These are phyloP conservation scores for Acyrthosiphon pisum DNA, from an alignment of 1,140 invertebrate species.

Conservation along the genomic window DNA sequence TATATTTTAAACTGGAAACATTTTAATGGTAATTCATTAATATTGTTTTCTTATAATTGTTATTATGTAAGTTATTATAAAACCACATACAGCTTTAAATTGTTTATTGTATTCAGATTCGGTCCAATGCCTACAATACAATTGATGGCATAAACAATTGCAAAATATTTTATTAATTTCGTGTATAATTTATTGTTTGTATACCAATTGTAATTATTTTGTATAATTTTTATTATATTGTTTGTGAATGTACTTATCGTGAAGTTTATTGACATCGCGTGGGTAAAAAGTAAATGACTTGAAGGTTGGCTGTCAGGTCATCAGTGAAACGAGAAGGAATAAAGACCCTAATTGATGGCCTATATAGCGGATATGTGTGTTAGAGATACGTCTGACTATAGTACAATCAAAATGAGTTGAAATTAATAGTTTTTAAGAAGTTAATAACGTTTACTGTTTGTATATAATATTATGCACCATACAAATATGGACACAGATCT, in stretches of 20 bases:
- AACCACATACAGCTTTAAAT: background rate
- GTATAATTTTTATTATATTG: no score
- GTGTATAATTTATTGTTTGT: background rate
- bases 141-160: background rate
- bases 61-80: background rate
- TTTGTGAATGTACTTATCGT: background rate
- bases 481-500: no score
- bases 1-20: background rate
- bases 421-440: background rate
- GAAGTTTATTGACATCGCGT: background rate
- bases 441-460: no score
- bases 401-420: background rate
- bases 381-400: background rate
- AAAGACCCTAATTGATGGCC: background rate
- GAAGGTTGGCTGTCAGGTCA: background rate
- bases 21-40: background rate
- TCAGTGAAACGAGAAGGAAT: background rate
- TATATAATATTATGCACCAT: no score
- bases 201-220: background rate
- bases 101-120: background rate
- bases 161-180: background rate
- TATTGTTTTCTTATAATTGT: background rate
- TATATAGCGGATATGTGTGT: background rate
- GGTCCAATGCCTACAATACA: no score
- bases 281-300: background rate